Evolutionary conservation across 2,113 vertebrate species (phyloP).

Genomic region (Stercorarius parasiticus): DNA sequence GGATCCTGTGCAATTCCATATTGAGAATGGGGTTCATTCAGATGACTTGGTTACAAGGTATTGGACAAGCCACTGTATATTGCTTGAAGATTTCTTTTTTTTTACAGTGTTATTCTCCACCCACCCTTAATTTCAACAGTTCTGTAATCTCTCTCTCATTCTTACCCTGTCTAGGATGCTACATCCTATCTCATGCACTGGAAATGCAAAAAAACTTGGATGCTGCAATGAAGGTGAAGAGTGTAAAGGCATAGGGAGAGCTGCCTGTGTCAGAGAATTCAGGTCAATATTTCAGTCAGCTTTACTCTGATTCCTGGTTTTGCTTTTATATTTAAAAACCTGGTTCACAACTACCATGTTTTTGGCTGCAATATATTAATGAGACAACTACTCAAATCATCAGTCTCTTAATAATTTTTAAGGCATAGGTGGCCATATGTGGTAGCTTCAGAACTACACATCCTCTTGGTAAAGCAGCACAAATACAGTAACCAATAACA

Average conservation of each 20-base stretch:
- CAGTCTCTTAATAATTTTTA: not conserved
- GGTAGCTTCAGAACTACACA: not conserved
- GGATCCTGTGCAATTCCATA: not conserved
- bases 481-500: not conserved
- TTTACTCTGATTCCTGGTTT: not conserved
- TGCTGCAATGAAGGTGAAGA: not conserved
- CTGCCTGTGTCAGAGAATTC: not conserved
- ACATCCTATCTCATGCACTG: too few relatives aligned
- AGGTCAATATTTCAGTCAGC: not conserved
- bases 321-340: not conserved
- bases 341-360: not conserved
- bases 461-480: not conserved
- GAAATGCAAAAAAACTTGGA: not conserved
- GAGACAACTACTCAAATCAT: not conserved
- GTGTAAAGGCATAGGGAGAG: not conserved
- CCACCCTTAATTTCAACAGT: not conserved
- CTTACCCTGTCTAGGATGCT: not conserved
- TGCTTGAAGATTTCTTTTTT: not conserved
- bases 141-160: not conserved
- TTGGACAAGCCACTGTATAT: not conserved
- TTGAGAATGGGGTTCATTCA: not conserved
- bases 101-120: not conserved
- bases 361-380: not conserved
- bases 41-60: not conserved
- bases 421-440: not conserved